A percentile compares a stretch with the other conserved stretches of the same genome.
These are phyloP conservation scores for Apamea sordens DNA, from an alignment of 2,888 invertebrate species.

Conservation along the genomic window DNA sequence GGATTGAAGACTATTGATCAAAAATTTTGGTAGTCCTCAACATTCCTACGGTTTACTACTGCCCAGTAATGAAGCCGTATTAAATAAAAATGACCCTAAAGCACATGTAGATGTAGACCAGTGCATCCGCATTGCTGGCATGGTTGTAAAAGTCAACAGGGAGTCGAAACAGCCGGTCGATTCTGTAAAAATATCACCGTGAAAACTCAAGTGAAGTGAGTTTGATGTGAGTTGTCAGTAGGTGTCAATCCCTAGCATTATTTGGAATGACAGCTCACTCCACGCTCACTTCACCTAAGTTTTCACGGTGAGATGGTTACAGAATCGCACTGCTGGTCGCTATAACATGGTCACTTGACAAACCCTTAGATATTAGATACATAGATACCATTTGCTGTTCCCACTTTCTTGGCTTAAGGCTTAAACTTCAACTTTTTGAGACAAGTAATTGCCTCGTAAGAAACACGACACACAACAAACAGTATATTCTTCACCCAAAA, in stretches of 20 bases:
- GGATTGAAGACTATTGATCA: neutral
- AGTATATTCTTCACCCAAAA: conserved; percentile 1
- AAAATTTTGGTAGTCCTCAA: neutral
- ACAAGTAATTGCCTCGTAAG: neutral
- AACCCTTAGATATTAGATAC: neutral
- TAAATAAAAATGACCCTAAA: neutral
- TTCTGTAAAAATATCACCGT: too few species aligned
- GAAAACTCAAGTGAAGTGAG: too few species aligned
- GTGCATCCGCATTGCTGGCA: neutral
- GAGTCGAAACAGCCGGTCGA: conserved; percentile 6
- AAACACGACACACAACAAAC: neutral
- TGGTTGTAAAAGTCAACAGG: conserved; percentile 26
- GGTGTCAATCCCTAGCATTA: too few species aligned
- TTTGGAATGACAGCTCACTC: too few species aligned
- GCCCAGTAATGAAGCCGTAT: neutral
- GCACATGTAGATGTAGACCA: neutral
- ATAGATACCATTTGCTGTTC: neutral
- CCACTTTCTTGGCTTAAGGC: conserved; percentile 13
- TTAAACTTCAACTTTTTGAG: neutral
- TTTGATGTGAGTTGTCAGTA: too few species aligned
- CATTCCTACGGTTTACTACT: neutral
- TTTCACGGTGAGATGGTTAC: too few species aligned
- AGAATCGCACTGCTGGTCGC: too few species aligned
- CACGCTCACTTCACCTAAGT: too few species aligned
- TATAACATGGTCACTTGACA: conserved; percentile 3